Conservation (phyloP, 1,140 invertebrate species). For the Chymomyza costata region DNA sequence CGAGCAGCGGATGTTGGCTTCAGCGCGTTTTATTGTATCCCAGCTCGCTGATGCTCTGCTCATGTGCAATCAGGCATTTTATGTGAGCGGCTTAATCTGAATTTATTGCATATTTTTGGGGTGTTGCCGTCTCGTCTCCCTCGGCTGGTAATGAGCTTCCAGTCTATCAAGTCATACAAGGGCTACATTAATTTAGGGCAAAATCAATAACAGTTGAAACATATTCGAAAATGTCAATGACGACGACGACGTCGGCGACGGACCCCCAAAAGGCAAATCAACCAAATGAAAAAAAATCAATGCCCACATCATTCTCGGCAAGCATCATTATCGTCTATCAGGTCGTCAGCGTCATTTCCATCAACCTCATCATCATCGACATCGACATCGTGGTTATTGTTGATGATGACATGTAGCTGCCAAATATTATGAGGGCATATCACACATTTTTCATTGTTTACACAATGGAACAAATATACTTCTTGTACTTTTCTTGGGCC, state of each 20-base stretch:
- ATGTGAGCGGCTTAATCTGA: conserved; percentile 70
- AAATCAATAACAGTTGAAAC: conserved; percentile 10
- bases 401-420: conserved; percentile 32
- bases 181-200: too few species aligned
- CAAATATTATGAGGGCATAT: conserved; percentile 66
- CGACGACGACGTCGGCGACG: neutral
- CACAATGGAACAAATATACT: too few species aligned
- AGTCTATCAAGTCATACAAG: too few species aligned
- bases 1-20: conserved; percentile 64
- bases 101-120: conserved; percentile 67
- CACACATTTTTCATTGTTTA: conserved; percentile 49
- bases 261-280: conserved; percentile 7
- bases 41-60: conserved; percentile 13
- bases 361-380: too few species aligned
- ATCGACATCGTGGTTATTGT: conserved; percentile 6
- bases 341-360: too few species aligned
- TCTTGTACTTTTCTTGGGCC: too few species aligned
- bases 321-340: too few species aligned
- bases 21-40: conserved; percentile 35
- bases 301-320: conserved; percentile 40
- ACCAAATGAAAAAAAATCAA: conserved; percentile 31
- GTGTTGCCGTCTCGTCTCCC: conserved; percentile 17
- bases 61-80: conserved; percentile 69
- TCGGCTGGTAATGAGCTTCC: conserved; percentile 48
- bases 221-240: conserved; percentile 15